phyloP scores from a whole-genome alignment of 2,113 vertebrate species.

The Papio anubis region DNA sequence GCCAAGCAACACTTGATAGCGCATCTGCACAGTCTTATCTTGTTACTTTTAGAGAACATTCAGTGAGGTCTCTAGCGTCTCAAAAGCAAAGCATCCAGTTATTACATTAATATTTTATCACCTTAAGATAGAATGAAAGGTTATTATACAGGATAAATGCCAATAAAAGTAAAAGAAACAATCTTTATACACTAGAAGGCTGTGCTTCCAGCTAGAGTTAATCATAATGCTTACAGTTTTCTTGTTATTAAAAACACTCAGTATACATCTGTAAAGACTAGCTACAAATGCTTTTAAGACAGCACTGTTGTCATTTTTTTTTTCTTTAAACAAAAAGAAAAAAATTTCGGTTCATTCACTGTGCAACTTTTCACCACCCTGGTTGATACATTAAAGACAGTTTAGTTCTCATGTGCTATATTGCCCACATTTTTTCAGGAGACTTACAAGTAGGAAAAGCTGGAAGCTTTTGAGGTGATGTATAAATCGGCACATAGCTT shows the following conservation, averaged over 20 bases:
- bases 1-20: conserved; percentile 68
- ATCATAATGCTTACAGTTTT: not conserved
- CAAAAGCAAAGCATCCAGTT: not conserved
- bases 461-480: not conserved
- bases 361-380: not conserved
- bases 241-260: not conserved
- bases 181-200: not conserved
- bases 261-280: not conserved
- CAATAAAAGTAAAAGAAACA: not conserved
- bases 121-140: not conserved
- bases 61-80: not conserved
- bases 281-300: not conserved
- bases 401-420: not conserved
- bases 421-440: not conserved
- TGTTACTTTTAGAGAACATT: not conserved
- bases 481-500: not conserved
- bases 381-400: not conserved
- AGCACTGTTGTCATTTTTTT: not conserved
- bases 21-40: not conserved
- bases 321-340: not conserved
- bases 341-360: not conserved
- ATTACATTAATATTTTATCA: not conserved
- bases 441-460: not conserved
- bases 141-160: not conserved
- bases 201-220: not conserved